Evolutionary conservation across 2,888 invertebrate genomes (phyloP).

Genomic region (Steinernema scapterisci): DNA sequence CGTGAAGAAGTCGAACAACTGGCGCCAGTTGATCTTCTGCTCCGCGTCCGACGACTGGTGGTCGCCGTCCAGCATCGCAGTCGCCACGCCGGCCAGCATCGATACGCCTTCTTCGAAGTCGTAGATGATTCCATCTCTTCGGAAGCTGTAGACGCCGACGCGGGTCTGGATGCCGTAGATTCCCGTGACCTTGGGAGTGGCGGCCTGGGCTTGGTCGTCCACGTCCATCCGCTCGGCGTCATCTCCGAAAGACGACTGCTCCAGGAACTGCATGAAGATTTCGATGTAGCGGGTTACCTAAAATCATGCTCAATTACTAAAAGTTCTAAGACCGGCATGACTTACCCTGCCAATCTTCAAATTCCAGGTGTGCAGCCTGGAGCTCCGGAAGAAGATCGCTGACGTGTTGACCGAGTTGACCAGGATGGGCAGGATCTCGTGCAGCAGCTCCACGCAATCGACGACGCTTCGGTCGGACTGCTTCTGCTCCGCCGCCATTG

Average conservation of each 20-base stretch:
- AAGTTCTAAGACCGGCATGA: neutral
- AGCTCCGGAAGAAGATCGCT: neutral
- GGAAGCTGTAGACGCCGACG: neutral
- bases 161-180: neutral
- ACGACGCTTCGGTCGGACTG: neutral
- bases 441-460: neutral
- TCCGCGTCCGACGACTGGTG: neutral
- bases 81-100: neutral
- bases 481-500: neutral
- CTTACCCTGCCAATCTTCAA: neutral
- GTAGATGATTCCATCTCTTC: neutral
- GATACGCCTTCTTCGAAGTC: neutral
- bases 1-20: neutral
- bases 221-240: neutral
- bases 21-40: neutral
- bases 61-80: neutral
- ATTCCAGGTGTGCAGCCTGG: no score
- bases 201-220: neutral
- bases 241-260: neutral
- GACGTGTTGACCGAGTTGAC: neutral
- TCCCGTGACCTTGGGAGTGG: neutral
- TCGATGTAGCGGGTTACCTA: conserved; percentile 5
- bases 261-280: neutral
- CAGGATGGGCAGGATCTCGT: neutral
- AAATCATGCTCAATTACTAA: neutral